Evolutionary conservation across 2,888 invertebrate species (phyloP), one percentile per base, ranked within the genome.

Genomic region (Idaea dimidiata): DNA sequence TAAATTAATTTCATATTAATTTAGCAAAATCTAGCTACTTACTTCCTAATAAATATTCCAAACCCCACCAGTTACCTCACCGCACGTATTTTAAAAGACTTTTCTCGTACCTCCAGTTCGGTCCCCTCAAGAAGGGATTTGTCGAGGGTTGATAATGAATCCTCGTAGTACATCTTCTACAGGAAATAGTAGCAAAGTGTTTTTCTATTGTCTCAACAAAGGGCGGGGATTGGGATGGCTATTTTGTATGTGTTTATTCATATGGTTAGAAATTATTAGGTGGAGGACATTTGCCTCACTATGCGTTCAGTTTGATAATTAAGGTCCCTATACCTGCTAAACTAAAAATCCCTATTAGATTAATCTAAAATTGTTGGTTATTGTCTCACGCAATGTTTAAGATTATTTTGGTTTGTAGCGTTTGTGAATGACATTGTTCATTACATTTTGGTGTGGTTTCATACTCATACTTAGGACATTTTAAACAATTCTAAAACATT

Each of bases 131-230:
- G 82, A 84, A 76, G 78, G 82, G 88, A 89, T 89, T 87, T 88
- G 87, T 85, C 79, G 82, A 81, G 89, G 91, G 89, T 84, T 82
- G 84, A 86, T 90, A 91, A 92, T 89, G 89, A 91, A 88, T 89
- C 91, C 87, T 83, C 81, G 80, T 82, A 81, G 82, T 86, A 88
- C 87, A 88, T 89, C 88, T 87, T 82, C 78, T 76, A 77, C 84
- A 83, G 91, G 91, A 92, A 92, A 91, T 90, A 87, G 83, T 82
- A 81, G 84, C 84, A 87, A 90, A 91, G 89, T 90, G 91, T 89
- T 91, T 90, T 91, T 89, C 89, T 88, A 87, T 87, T 88, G 82
- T 78, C 82, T 74, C 75, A 70, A 78, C 70, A 78, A 80, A 71
- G 79, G 77, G 80, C 69, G 76, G 76, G 75, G 70, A 72, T 72